Percentiles rank a stretch among this genome's conserved stretches.
phyloP scores from a whole-genome alignment of 2,797 vertebrate genomes.

The Rhabdophis nuchalis region DNA sequence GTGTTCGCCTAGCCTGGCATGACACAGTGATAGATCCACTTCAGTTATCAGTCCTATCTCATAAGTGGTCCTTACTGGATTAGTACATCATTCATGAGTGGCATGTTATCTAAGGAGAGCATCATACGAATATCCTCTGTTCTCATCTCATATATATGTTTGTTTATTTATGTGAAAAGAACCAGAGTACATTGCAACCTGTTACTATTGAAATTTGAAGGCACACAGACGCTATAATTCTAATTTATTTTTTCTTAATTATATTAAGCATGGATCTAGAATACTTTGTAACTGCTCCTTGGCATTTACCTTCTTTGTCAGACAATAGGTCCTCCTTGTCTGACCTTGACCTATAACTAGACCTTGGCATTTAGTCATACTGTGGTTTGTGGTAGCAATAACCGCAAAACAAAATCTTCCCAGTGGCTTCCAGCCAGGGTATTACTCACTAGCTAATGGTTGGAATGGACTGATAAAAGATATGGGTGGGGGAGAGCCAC shows the following conservation, averaged over 20 bases:
- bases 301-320: slow-evolving; percentile 35
- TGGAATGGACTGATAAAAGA: slow-evolving; percentile 57
- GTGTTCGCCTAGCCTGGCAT: neutral
- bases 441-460: slow-evolving; percentile 71
- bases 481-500: slow-evolving; percentile 33
- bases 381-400: slow-evolving; percentile 73
- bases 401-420: slow-evolving; percentile 75
- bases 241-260: slow-evolving; percentile 1
- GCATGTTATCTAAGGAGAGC: neutral
- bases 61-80: neutral
- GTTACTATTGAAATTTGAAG: neutral
- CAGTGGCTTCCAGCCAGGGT: slow-evolving; percentile 60
- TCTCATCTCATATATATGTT: neutral
- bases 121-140: neutral
- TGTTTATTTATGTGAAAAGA: neutral
- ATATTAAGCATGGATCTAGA: neutral
- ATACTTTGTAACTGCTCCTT: slow-evolving; percentile 5
- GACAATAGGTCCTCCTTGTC: slow-evolving; percentile 28
- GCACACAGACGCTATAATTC: neutral
- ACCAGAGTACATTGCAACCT: neutral
- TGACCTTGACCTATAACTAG: slow-evolving; percentile 74
- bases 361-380: slow-evolving; percentile 63
- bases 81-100: neutral
- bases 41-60: neutral
- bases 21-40: neutral